phyloP scores from a whole-genome alignment of 2,888 invertebrate species.

The Automeris io region DNA sequence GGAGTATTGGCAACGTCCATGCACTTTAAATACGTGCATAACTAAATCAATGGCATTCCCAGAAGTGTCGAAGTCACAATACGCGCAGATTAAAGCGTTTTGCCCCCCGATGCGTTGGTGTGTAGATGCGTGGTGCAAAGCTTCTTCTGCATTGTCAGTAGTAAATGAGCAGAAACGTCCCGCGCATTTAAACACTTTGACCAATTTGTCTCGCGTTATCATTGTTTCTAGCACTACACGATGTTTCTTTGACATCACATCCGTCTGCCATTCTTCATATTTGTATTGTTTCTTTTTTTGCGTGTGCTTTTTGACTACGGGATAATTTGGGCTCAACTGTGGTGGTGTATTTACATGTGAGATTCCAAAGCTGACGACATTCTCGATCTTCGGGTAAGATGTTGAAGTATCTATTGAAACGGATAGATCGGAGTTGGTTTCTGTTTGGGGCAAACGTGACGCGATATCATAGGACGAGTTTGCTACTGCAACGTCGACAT shows the following conservation, averaged over 20 bases:
- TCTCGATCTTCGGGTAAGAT: constrained; percentile 64
- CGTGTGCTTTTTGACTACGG: constrained; percentile 15
- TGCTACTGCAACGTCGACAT: constrained; percentile 14
- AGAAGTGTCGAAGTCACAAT: constrained; percentile 68
- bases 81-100: constrained; percentile 75
- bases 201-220: constrained; percentile 61
- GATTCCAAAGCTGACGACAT: constrained; percentile 70
- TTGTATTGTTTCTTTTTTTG: constrained; percentile 23
- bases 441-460: constrained; percentile 56
- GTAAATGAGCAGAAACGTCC: constrained; percentile 61
- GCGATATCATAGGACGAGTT: constrained; percentile 48
- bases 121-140: constrained; percentile 52
- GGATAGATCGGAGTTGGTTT: constrained; percentile 21
- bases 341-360: constrained; percentile 19
- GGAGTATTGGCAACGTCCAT: constrained; percentile 78
- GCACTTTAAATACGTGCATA: constrained; percentile 78
- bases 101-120: constrained; percentile 48
- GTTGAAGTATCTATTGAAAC: constrained; percentile 11
- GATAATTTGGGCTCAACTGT: constrained; percentile 25
- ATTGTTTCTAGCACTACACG: constrained; percentile 61
- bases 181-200: constrained; percentile 62
- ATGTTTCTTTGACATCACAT: constrained; percentile 53
- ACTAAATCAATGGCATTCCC: constrained; percentile 57
- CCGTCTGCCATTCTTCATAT: constrained; percentile 53
- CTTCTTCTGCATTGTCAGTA: constrained; percentile 48